Percentiles rank a stretch among this genome's conserved stretches.
These are phyloP conservation scores for Anabacerthia variegaticeps DNA, from an alignment of 2,797 vertebrate genomes.

Conservation along the genomic window DNA sequence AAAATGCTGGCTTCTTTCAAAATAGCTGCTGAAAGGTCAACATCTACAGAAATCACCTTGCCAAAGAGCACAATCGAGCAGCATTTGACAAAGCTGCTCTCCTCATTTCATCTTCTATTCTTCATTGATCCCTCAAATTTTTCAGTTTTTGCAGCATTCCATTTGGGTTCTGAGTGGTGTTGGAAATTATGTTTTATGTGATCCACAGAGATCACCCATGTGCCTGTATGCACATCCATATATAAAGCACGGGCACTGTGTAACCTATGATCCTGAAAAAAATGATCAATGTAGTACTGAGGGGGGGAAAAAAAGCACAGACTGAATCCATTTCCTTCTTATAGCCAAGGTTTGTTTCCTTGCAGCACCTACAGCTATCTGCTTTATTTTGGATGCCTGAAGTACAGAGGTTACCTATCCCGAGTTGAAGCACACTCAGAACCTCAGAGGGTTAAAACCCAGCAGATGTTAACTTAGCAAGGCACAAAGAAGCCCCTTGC, in stretches of 20 bases:
- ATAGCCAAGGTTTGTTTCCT: neutral
- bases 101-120: neutral
- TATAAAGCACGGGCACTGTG: neutral
- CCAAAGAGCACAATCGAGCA: neutral
- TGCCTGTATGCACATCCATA: neutral
- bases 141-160: neutral
- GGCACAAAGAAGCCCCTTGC: neutral
- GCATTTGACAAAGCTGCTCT: neutral
- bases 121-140: neutral
- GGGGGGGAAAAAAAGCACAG: neutral
- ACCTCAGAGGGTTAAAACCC: neutral
- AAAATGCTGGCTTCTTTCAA: neutral
- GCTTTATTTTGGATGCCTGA: neutral
- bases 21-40: constrained; percentile 2
- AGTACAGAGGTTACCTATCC: neutral
- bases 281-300: accelerated
- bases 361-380: neutral
- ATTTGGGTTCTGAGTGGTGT: neutral
- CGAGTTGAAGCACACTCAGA: neutral
- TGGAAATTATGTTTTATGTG: neutral
- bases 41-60: neutral
- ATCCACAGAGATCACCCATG: neutral
- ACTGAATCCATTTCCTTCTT: neutral
- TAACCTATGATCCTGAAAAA: neutral
- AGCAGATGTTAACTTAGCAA: neutral